Conservation (phyloP, 30 jellyfish, hydroid and myxozoan species). For the Chrysaora quinquecirrha region DNA sequence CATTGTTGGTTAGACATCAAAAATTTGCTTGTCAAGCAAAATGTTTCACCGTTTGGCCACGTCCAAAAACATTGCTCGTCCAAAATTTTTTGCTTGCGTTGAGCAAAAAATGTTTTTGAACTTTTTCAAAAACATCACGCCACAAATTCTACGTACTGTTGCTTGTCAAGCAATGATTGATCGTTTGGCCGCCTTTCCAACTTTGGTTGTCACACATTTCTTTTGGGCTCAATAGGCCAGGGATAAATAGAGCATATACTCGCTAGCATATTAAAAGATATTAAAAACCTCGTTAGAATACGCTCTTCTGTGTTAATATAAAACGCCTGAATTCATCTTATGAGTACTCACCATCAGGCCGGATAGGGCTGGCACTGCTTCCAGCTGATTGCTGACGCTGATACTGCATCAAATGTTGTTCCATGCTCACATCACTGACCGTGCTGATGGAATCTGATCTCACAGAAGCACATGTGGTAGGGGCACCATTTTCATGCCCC, state of each 20-base stretch:
- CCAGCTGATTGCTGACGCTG: constrained; percentile 74
- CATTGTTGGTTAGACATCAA: no score
- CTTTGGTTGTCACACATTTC: not conserved
- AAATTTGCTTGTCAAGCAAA: no score
- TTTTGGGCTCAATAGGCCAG: not conserved
- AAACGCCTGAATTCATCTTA: not conserved
- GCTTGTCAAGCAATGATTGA: no score
- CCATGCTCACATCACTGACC: constrained; percentile 71
- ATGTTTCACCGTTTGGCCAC: no score
- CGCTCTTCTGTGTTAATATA: not conserved
- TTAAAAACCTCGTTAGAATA: not conserved
- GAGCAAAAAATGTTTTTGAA: no score
- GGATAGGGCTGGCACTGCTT: constrained; percentile 54
- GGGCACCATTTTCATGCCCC: constrained; percentile 33
- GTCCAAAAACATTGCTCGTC: no score
- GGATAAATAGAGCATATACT: not conserved
- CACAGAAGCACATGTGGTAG: constrained; percentile 88
- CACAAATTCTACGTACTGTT: no score
- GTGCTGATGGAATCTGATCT: constrained; percentile 79
- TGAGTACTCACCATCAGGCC: constrained; percentile 74
- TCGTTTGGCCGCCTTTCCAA: no score
- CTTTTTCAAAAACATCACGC: no score
- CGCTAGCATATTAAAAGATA: not conserved
- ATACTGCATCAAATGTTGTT: constrained; percentile 50
- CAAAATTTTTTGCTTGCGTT: no score